Conservation (phyloP, 1,140 invertebrate genomes). For the Gerris buenoi region DNA sequence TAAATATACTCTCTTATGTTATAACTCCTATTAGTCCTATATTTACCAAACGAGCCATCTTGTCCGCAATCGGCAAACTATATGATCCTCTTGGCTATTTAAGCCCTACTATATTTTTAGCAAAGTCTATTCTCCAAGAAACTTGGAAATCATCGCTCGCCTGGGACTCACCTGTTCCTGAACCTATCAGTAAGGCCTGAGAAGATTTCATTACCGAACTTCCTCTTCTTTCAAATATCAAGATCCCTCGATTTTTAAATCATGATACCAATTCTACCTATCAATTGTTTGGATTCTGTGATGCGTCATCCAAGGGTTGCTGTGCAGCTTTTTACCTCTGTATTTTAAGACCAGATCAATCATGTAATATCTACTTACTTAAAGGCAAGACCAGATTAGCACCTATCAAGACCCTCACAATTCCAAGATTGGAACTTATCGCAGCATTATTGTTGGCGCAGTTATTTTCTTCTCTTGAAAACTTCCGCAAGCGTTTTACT, state of each 20-base stretch:
- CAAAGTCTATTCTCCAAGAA: constrained; percentile 24
- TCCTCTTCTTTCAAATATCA: not conserved
- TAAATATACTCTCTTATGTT: constrained; percentile 4
- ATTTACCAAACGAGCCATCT: constrained; percentile 19
- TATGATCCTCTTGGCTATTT: constrained; percentile 28
- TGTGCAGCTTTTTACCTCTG: not conserved
- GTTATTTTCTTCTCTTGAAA: not conserved
- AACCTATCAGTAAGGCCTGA: not conserved
- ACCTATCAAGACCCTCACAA: not conserved
- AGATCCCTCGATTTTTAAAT: not conserved
- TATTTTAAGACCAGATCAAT: not conserved
- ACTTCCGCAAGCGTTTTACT: not conserved
- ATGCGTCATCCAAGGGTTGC: not conserved
- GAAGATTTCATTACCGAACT: not conserved
- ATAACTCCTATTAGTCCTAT: not conserved
- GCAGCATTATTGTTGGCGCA: not conserved
- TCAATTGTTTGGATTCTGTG: not conserved
- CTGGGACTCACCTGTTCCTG: constrained; percentile 21
- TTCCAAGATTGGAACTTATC: not conserved
- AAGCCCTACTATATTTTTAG: constrained; percentile 19
- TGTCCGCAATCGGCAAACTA: constrained; percentile 20
- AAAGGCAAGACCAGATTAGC: not conserved
- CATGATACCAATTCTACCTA: not conserved
- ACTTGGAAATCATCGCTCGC: constrained; percentile 21
- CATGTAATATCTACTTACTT: not conserved